Conservation (phyloP, 2,113 vertebrate genomes). For the Chrysemys picta region DNA sequence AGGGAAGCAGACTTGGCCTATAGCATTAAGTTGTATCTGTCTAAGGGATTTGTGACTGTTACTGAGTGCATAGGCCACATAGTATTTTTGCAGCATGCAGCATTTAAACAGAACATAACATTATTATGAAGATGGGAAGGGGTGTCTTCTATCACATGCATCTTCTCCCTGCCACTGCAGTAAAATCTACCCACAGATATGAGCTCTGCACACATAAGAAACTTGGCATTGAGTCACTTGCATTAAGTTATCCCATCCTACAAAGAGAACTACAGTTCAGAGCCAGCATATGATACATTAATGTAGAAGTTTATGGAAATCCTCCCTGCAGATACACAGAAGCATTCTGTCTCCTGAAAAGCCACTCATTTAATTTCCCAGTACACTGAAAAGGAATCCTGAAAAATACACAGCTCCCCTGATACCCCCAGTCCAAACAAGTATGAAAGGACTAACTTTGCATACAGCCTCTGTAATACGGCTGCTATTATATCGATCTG, state of each 20-base stretch:
- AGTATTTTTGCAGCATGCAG: background rate
- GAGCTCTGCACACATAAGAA: background rate
- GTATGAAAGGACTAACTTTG: background rate
- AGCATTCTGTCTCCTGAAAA: slow-evolving; percentile 5
- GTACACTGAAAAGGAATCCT: background rate
- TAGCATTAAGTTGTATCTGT: background rate
- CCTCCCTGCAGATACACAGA: background rate
- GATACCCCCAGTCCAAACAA: background rate
- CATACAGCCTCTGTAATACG: accelerated
- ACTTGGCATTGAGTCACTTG: background rate
- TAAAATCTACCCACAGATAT: background rate
- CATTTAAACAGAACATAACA: background rate
- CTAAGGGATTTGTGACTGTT: background rate
- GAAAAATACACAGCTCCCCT: background rate
- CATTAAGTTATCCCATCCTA: background rate
- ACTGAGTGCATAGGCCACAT: background rate
- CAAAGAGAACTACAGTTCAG: slow-evolving; percentile 12
- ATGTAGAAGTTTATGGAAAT: slow-evolving; percentile 11
- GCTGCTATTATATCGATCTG: background rate
- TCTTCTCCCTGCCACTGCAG: background rate
- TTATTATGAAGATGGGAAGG: background rate
- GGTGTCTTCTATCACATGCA: accelerated
- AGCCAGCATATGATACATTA: background rate
- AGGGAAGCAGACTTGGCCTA: background rate
- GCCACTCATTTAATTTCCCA: background rate